phyloP scores from a whole-genome alignment of 2,888 invertebrate genomes.

The Diarsia brunnea region DNA sequence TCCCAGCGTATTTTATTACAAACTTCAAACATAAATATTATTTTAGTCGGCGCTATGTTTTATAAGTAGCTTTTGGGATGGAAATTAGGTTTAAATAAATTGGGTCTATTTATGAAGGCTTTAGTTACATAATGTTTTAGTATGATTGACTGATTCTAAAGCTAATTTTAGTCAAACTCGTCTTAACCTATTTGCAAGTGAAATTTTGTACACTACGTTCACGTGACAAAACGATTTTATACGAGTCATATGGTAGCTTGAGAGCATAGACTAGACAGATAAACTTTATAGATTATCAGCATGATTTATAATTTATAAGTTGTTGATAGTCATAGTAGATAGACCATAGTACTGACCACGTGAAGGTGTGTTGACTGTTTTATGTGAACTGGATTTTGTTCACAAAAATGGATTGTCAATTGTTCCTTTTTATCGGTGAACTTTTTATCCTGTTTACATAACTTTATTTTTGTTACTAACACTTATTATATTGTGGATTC shows the following conservation, averaged over 20 bases:
- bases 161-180: not conserved
- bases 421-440: not conserved
- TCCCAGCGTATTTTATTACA: constrained; percentile 50
- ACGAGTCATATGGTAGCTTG: not conserved
- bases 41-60: constrained; percentile 30
- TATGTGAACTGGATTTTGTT: not conserved
- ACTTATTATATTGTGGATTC: too few species aligned
- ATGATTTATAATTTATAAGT: not conserved
- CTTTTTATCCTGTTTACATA: not conserved
- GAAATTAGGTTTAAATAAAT: constrained; percentile 25
- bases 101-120: not conserved
- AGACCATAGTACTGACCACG: not conserved
- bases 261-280: not conserved
- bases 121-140: not conserved
- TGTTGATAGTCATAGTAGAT: not conserved
- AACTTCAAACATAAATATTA: constrained; percentile 55
- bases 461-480: too few species aligned
- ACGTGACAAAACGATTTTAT: not conserved
- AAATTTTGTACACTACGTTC: not conserved
- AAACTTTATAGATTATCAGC: not conserved
- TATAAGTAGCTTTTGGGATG: constrained; percentile 6
- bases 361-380: not conserved
- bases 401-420: not conserved
- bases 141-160: not conserved
- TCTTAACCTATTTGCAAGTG: not conserved